Base-by-base conservation (phyloP, 2,797 vertebrate species). In the Cheirogaleus major region DNA sequence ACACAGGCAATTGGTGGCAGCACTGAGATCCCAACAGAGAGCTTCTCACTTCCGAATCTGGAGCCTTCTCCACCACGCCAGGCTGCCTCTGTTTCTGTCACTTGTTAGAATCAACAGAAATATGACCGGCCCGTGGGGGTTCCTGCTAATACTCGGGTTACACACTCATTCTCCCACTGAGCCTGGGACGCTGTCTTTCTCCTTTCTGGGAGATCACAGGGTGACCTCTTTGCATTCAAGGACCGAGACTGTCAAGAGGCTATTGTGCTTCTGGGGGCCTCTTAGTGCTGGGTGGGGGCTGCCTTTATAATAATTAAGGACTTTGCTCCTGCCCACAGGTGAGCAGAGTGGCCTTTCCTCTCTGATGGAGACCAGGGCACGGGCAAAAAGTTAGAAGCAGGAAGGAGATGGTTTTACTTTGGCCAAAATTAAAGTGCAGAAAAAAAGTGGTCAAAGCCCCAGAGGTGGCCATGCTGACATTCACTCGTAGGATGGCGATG, bases 401-500 rank as follows among this genome's bases (percentile, higher is more conserved):
- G 35, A 35, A 27, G 30, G 63, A 72, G 41, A 67, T 57, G n/a
- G 41, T 57, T 95, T 76, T 43, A 2, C 69, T 93, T 48, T 61
- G 76, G 92, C 35, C 10, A 9, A 20, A 91, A 69, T 45, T 35
- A 17, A 55, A 83, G 84, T 4, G 14, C 82, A 81, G 55, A 67
- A 48, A 11, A 67, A 48, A 11, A 17, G 55, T 32, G n/a, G 32
- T 38, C 52, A 76, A 52, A 9, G 25, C 32, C 87, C 41, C 38
- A 5, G 27, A 48, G 55, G 52, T 14, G 15, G 48, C 67, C 43
- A 18, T 0, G 14, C 2, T 70, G 48, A 69, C 75, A 14, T 70
- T 38, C 11, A 0, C 67, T 65, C n/a, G 7, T 0, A 41, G 32
- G 69, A 84, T 2, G 50, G 48, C 0, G 3, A 41, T 20, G 25